Base-by-base conservation (phyloP, 2,797 vertebrate genomes). In the Pogonophryne albipinna region DNA sequence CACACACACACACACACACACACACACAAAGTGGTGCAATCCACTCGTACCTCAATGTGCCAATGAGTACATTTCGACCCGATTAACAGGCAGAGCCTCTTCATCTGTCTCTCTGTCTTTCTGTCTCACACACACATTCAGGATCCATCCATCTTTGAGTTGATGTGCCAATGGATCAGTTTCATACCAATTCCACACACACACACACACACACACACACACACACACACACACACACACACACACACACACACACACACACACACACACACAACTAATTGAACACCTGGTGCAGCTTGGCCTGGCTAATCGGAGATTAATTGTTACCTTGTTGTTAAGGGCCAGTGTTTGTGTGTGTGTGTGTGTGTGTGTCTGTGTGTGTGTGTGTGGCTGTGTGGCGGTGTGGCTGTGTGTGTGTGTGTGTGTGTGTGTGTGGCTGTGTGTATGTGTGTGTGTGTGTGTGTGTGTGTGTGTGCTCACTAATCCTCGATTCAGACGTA, bases 201-300 rank as follows among this genome's bases (percentile, higher is more conserved):
- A 5, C 57, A 57, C 42, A 62, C 56, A 15, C 70, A 31, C 67
- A 50, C 66, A 52, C 70, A 59, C 62, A 57, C 42, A 62, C 56
- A 50, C 64, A 45, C 64, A 57, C 45, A 69, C 56, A 55, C 71
- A 53, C 55, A 45, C 52, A 34, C 63, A 59, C 76, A 17, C 34
- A 20, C 27, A 15, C 71, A 49, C 58, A 51, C 56, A 52, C 70
- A 50, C 64, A 45, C 64, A 57, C 45, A 69, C 56, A 55, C 71
- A 49, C 56, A 45, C 58, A 42, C 63, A 53, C 76, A 17, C 34
- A n/a, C 19, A 15, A 63, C 79, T 84, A 84, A 88, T 78, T 83
- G 75, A 89, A 89, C 87, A 91, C 87, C 87, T 88, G 89, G 86
- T 88, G 83, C 64, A 71, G 63, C 78, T 87, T 83, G 86, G 86